Base-by-base conservation (phyloP, 2,113 vertebrate genomes). In the Xyliphius kryptos region DNA sequence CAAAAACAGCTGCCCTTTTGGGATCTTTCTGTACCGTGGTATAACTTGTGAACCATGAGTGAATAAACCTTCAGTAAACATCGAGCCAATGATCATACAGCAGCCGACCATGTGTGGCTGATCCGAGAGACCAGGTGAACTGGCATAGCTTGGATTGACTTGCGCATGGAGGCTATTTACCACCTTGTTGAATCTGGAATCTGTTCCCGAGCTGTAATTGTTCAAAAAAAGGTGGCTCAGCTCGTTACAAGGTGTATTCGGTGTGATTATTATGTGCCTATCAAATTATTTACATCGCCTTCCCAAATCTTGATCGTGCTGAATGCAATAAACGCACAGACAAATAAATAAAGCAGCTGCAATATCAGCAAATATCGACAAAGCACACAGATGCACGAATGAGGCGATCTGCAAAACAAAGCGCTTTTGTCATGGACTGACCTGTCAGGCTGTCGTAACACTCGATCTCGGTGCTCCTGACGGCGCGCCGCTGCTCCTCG, bases 371-470 rank as follows among this genome's bases (percentile, higher is more conserved):
- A 26, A n/a, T 1, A 15, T 13, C 14, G 4, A 5, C n/a, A n/a
- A n/a, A n/a, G n/a, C n/a, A n/a, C n/a, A n/a, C n/a, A 19, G 47
- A 49, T 19, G 46, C 1, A 15, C n/a, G n/a, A 52, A 52, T 19
- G 3, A 15, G 20, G 20, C 2, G 50, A n/a, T 15, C 20, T 9
- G 3, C 21, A n/a, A n/a, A n/a, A 26, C 13, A 21, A 1, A 10
- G 46, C 9, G 10, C 10, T n/a, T 32, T 32, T 16, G 9, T n/a
- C n/a, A n/a, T 20, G 6, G 6, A 40, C 61, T 73, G 80, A 95
- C 92, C 93, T 47, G 92, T 92, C 77, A 95, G 82, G 72, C 89
- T 93, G 84, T 93, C 90, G 57, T 95, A 95, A 74, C 93, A 95
- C 61, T 95, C 93, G 64, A 95, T 89, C 85, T 95, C 91, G 38